Evolutionary conservation across 2,113 vertebrate genomes (phyloP).

Genomic region (Azemiops feae): DNA sequence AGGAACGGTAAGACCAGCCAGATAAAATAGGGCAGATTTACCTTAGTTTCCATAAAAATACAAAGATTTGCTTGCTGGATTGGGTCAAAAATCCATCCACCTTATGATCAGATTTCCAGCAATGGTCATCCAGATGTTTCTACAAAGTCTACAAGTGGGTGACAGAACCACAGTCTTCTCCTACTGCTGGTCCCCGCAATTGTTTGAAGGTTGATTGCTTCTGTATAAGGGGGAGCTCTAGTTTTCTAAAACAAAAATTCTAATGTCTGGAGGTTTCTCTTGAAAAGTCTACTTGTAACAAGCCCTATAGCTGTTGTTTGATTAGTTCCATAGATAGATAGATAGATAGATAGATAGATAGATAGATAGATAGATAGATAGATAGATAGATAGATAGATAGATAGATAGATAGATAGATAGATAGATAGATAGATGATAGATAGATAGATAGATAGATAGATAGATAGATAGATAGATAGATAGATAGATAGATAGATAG

Average conservation of each 20-base stretch:
- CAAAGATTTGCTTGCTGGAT: background rate
- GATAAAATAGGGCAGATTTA: background rate
- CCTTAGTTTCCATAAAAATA: background rate
- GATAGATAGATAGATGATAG: too few species aligned
- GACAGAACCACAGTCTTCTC: background rate
- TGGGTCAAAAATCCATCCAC: background rate
- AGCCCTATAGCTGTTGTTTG: background rate
- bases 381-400: too few species aligned
- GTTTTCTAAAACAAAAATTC: background rate
- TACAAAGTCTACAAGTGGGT: background rate
- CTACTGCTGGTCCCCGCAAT: background rate
- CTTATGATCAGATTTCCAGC: background rate
- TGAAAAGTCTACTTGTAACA: background rate
- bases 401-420: too few species aligned
- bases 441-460: too few species aligned
- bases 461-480: too few species aligned
- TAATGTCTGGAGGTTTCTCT: background rate
- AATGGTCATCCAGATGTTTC: background rate
- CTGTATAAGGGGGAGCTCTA: background rate
- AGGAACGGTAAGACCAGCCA: background rate
- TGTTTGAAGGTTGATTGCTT: background rate
- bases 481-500: too few species aligned
- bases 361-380: too few species aligned
- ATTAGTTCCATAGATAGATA: too few species aligned
- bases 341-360: too few species aligned